Conservation (phyloP, 2,888 invertebrate species). For the Pemphredon lugubris region DNA sequence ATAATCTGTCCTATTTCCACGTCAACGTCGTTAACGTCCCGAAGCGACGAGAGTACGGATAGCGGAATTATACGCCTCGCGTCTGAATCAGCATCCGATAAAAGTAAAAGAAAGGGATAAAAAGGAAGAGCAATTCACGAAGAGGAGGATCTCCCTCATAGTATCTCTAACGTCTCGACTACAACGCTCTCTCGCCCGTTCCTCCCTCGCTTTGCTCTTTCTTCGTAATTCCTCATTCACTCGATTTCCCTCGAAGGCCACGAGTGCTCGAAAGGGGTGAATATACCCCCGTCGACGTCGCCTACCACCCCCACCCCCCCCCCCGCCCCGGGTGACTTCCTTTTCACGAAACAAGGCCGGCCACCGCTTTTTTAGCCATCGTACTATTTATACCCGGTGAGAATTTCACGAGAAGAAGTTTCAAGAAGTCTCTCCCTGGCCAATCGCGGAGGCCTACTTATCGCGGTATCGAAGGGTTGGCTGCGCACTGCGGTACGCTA, state of each 20-base stretch:
- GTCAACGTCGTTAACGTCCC: neutral
- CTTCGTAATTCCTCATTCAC: slow-evolving; percentile 30
- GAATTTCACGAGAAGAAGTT: slow-evolving; percentile 47
- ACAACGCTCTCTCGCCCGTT: too few species aligned
- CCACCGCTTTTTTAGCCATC: slow-evolving; percentile 51
- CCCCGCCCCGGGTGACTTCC: slow-evolving; percentile 25
- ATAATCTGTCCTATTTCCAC: neutral
- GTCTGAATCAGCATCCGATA: too few species aligned
- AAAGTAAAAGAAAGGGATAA: too few species aligned
- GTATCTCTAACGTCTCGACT: too few species aligned
- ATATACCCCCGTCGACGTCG: slow-evolving; percentile 40
- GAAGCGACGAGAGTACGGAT: too few species aligned
- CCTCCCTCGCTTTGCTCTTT: neutral
- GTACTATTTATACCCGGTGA: slow-evolving; percentile 45
- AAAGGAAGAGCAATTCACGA: too few species aligned
- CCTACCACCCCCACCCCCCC: too few species aligned
- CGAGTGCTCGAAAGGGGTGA: slow-evolving; percentile 42
- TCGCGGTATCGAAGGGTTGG: slow-evolving; percentile 60
- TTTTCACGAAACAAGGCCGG: slow-evolving; percentile 45
- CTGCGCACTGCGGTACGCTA: slow-evolving; percentile 66
- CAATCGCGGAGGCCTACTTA: slow-evolving; percentile 60
- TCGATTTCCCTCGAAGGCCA: slow-evolving; percentile 23
- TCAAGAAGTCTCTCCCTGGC: slow-evolving; percentile 39
- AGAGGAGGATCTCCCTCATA: too few species aligned
- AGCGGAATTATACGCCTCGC: too few species aligned